Base-by-base conservation (phyloP, 2,113 vertebrate genomes). In the Nematolebias whitei region DNA sequence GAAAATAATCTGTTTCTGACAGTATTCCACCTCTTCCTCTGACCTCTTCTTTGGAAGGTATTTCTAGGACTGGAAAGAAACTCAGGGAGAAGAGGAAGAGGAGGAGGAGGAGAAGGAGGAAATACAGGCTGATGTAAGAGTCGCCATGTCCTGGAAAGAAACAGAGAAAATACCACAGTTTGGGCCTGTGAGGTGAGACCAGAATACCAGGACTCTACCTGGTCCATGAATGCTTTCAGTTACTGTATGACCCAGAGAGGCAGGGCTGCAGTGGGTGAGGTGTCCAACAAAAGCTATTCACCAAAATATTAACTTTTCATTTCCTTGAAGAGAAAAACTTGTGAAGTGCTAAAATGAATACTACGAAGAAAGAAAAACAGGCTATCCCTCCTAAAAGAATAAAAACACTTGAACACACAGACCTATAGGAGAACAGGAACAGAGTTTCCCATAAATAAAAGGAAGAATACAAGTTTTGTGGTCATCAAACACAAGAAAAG, bases 141-240 rank as follows among this genome's bases (percentile, higher is more conserved):
- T 89, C n/a, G n/a, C n/a, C n/a, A n/a, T 86, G 88, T 87, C 85
- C 82, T 68, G 80, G 70, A 85, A 85, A 78, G 78, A 86, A 65
- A 74, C 45, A 78, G 79, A 84, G 78, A 90, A 91, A 88, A 89
- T 72, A 91, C 93, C 77, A 78, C 86, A 90, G 93, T 95, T 93
- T 72, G 35, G 70, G 91, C 93, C 92, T 93, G 82, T 48, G 77
- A 64, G 13, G 91, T 48, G 77, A 64, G 13, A 91, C 94, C 94
- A 94, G 89, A 90, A 93, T 91, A 93, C 94, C 93, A 94, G 93
- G 95, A 94, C 95, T 95, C 94, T 92, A 91, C 93, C 90, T 92
- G 91, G 93, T 87, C 85, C 32, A 35, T 35, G 32, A 94, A 94
- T 95, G 95, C 95, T 95, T 96, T 93, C 93, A 96, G 96, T 97